These are phyloP conservation scores for Drosophila helvetica DNA, from an alignment of 2,888 invertebrate genomes.

Conservation along the genomic window DNA sequence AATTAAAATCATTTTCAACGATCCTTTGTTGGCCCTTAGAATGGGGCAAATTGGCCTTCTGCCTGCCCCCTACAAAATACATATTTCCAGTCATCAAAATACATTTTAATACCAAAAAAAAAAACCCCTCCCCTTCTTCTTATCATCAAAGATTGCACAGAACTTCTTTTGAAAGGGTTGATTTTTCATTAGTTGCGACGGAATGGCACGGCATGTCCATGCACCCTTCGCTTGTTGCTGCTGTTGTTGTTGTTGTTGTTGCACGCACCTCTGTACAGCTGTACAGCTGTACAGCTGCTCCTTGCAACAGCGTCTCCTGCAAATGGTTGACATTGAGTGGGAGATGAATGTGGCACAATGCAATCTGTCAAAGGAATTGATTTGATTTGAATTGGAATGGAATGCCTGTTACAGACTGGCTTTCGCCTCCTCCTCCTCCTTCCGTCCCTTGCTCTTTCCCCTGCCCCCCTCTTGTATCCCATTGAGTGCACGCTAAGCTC, in stretches of 20 bases:
- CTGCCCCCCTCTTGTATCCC: neutral
- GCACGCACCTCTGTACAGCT: neutral
- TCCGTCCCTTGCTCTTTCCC: neutral
- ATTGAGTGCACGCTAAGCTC: slow-evolving; percentile 31
- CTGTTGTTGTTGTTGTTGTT: neutral
- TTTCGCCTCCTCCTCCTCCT: neutral
- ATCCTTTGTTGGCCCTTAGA: too few relatives aligned
- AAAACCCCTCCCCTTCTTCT: too few relatives aligned
- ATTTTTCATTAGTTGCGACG: neutral
- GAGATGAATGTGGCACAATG: slow-evolving; percentile 38
- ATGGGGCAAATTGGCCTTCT: too few relatives aligned
- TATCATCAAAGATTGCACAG: too few relatives aligned
- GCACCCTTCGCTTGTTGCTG: neutral
- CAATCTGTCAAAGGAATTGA: slow-evolving; percentile 25
- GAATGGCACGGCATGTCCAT: slow-evolving; percentile 9
- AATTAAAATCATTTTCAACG: too few relatives aligned
- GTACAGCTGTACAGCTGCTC: neutral
- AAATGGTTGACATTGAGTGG: slow-evolving; percentile 40
- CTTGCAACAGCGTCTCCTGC: slow-evolving; percentile 5
- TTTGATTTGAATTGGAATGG: slow-evolving; percentile 33
- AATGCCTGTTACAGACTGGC: slow-evolving; percentile 32
- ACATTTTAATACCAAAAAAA: too few relatives aligned
- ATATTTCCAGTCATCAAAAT: too few relatives aligned
- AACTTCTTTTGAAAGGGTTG: neutral
- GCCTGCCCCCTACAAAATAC: too few relatives aligned